Percentiles rank a stretch among this genome's conserved stretches.
Conservation (phyloP, 2,888 invertebrate species). For the Piscicola geometra region DNA sequence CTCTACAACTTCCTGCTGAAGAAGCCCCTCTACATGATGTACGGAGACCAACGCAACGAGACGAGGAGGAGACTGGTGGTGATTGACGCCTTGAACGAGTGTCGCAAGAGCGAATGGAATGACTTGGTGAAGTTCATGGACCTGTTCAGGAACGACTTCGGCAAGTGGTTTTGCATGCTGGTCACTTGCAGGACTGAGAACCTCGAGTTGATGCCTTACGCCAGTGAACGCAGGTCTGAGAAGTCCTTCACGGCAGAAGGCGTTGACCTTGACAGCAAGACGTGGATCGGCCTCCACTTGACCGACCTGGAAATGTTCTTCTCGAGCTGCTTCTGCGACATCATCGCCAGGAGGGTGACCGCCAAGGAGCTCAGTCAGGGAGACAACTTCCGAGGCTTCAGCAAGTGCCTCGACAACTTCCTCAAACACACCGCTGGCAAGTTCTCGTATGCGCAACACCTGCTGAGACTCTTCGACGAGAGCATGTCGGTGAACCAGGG, state of each 20-base stretch:
- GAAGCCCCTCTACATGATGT: slow-evolving; percentile 19
- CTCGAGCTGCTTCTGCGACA: slow-evolving; percentile 30
- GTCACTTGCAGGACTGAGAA: slow-evolving; percentile 29
- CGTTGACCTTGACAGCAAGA: slow-evolving; percentile 32
- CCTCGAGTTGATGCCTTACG: slow-evolving; percentile 7
- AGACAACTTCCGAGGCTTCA: slow-evolving; percentile 31
- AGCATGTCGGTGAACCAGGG: slow-evolving; percentile 13
- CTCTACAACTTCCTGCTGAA: slow-evolving; percentile 32
- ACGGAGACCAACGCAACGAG: neutral
- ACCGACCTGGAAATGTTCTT: slow-evolving; percentile 33
- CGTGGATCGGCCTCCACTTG: slow-evolving; percentile 30
- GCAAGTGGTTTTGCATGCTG: slow-evolving; percentile 29
- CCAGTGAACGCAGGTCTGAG: slow-evolving; percentile 2
- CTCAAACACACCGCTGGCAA: slow-evolving; percentile 30
- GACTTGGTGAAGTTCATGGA: slow-evolving; percentile 30
- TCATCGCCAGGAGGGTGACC: slow-evolving; percentile 25
- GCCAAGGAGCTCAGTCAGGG: slow-evolving; percentile 17
- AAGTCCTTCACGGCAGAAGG: slow-evolving; percentile 8
- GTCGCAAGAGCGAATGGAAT: slow-evolving; percentile 19
- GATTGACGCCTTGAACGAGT: slow-evolving; percentile 26
- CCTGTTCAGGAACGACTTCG: slow-evolving; percentile 27
- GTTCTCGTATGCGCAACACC: slow-evolving; percentile 32
- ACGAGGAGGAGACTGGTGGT: slow-evolving; percentile 20
- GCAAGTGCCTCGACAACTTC: slow-evolving; percentile 28
- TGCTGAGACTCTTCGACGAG: slow-evolving; percentile 29